phyloP scores from a whole-genome alignment of 2,888 invertebrate genomes.

The Lasioglossum pauxillum region DNA sequence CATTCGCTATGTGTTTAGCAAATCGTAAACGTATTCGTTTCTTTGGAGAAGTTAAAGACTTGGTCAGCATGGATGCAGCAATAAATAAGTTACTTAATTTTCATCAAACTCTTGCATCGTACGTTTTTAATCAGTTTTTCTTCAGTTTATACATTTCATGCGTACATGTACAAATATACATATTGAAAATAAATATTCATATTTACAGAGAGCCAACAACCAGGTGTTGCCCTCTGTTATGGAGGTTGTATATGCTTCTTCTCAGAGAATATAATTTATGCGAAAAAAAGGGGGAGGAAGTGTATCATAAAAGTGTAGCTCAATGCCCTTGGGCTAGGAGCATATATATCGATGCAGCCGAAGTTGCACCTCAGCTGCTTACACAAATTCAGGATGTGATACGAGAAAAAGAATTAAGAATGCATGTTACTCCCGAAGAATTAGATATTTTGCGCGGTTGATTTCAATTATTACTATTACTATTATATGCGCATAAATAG shows the following conservation, averaged over 20 bases:
- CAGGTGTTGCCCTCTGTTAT: slow-evolving; percentile 86
- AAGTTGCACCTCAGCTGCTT: slow-evolving; percentile 86
- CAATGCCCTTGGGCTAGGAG: slow-evolving; percentile 83
- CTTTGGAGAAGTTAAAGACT: slow-evolving; percentile 66
- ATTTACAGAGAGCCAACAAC: slow-evolving; percentile 79
- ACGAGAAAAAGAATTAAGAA: slow-evolving; percentile 90
- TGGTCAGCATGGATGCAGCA: slow-evolving; percentile 72
- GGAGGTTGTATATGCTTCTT: slow-evolving; percentile 88
- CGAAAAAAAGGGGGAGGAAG: slow-evolving; percentile 80
- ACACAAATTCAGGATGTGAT: slow-evolving; percentile 90
- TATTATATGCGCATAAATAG: too few species aligned
- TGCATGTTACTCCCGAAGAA: slow-evolving; percentile 92
- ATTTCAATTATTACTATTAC: background rate
- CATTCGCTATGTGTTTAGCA: slow-evolving; percentile 77
- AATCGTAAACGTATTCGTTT: slow-evolving; percentile 75
- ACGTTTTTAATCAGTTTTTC: slow-evolving; percentile 26
- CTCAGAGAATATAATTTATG: slow-evolving; percentile 84
- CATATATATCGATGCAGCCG: slow-evolving; percentile 88
- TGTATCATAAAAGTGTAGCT: slow-evolving; percentile 79
- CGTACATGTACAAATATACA: background rate
- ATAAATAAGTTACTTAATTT: slow-evolving; percentile 79
- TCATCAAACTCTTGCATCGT: slow-evolving; percentile 78
- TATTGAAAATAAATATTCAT: background rate
- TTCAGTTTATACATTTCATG: background rate
- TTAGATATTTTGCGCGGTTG: slow-evolving; percentile 87